Base-by-base conservation (phyloP, 2,888 invertebrate species). In the Galerucella pusilla region DNA sequence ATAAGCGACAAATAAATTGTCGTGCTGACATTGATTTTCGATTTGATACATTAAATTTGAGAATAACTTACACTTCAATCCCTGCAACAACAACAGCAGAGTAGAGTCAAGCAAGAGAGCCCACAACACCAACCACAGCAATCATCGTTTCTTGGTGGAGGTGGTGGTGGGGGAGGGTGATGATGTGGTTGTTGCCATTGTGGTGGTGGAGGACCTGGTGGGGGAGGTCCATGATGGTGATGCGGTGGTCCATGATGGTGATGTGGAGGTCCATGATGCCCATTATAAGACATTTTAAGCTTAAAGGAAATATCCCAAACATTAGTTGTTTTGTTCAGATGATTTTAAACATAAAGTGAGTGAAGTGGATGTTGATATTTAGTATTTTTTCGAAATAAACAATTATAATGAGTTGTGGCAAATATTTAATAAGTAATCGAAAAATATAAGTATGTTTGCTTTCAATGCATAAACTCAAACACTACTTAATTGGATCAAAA, bases 31-130 rank as follows among this genome's bases (percentile, higher is more conserved):
- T 46, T 11, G 7, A 2, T 46, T 46, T 2, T 10, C 3, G 2
- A 10, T 46, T 46, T 46, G 7, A 1, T 10, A 46, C 2, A 46
- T 11, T 46, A 12, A 46, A 11, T 10, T 14, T 12, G 0, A 57
- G 54, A 20, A 57, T 1, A 57, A 10, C 57, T 45, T 20, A 14
- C 63, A 16, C n/a, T 46, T 67, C 64, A 73, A 2, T 74, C 74
- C n/a, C 42, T 70, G 28, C 74, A 74, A 10, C 77, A 73, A 66
- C 76, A 78, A 70, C 78, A 78, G 66, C 78, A 78, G n/a, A 78
- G 46, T 45, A 78, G 59, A 0, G 78, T 71, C 2, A 78, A 68
- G 49, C 78, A 78, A 7, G 75, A 64, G n/a, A 78, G 42, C 16
- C 77, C 75, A 49, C 78, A 78, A 57, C 78, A 78, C 76, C 76